Evolutionary conservation across 2,797 vertebrate genomes (phyloP).

Genomic region (Microchirus variegatus): DNA sequence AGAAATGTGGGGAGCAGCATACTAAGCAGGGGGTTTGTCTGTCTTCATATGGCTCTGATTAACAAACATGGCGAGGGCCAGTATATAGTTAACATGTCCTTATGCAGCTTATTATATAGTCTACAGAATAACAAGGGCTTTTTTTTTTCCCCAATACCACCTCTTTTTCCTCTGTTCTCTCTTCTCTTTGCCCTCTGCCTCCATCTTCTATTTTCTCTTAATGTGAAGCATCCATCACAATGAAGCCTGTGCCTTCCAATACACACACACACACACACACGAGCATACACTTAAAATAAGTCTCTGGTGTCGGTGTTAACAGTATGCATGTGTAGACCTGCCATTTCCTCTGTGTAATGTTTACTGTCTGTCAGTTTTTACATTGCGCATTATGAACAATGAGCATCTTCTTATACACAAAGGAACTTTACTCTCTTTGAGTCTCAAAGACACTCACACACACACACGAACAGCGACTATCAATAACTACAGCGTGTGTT

Average conservation of each 20-base stretch:
- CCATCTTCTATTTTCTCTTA: conserved; percentile 34
- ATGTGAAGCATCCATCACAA: conserved; percentile 65
- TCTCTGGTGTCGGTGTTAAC: conserved; percentile 29
- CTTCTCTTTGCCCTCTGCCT: conserved; percentile 2
- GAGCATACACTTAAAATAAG: conserved; percentile 19
- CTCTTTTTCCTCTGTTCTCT: conserved; percentile 10
- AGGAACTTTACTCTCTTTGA: conserved; percentile 1
- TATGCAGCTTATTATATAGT: conserved; percentile 18
- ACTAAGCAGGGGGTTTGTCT: conserved; percentile 22
- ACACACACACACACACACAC: background rate
- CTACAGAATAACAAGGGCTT: conserved; percentile 21
- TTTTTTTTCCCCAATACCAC: conserved; percentile 5
- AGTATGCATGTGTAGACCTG: conserved; percentile 27
- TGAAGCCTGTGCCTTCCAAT: conserved; percentile 13
- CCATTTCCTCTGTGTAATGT: conserved; percentile 42
- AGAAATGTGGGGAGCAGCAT: conserved; percentile 16
- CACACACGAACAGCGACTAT: conserved; percentile 17
- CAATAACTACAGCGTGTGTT: conserved; percentile 12
- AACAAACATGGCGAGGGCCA: conserved; percentile 3
- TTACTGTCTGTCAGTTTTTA: conserved; percentile 16
- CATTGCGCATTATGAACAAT: conserved; percentile 24
- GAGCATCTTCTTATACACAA: conserved; percentile 33
- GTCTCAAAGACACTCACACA: conserved; percentile 10
- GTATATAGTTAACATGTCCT: conserved; percentile 19
- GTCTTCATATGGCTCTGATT: conserved; percentile 19